These are phyloP conservation scores for Emmelina monodactyla DNA, from an alignment of 2,888 invertebrate genomes.

Conservation along the genomic window DNA sequence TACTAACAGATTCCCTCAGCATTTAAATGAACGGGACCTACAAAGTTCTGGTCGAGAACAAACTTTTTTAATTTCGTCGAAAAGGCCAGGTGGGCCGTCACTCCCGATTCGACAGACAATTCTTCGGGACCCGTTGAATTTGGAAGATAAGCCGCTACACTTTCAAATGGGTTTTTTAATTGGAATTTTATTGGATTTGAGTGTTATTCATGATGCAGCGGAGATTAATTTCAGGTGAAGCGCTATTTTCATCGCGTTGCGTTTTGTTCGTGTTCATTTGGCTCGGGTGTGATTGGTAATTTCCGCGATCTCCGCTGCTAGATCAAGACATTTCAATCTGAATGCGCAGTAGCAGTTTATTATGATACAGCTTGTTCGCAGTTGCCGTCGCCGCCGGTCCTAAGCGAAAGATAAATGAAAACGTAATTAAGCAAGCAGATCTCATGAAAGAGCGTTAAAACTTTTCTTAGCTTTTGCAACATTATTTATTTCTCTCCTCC, in stretches of 20 bases:
- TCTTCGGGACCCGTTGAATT: constrained; percentile 25
- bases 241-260: too few species aligned
- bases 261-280: too few species aligned
- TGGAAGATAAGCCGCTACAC: constrained; percentile 27
- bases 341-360: too few species aligned
- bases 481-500: constrained; percentile 45
- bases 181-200: constrained; percentile 31
- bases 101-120: constrained; percentile 44
- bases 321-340: too few species aligned
- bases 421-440: constrained; percentile 56
- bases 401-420: constrained; percentile 53
- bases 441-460: constrained; percentile 48
- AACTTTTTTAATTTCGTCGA: constrained; percentile 63
- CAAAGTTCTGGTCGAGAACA: constrained; percentile 40
- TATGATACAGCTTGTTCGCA: too few species aligned
- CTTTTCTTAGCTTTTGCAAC: constrained; percentile 38
- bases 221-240: too few species aligned
- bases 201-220: too few species aligned
- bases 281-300: too few species aligned
- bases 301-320: too few species aligned
- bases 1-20: constrained; percentile 54
- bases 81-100: constrained; percentile 55
- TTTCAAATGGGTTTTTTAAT: constrained; percentile 32
- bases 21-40: constrained; percentile 55
- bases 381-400: too few species aligned